Base-by-base conservation (phyloP, 2,797 vertebrate genomes). In the Limosa lapponica region DNA sequence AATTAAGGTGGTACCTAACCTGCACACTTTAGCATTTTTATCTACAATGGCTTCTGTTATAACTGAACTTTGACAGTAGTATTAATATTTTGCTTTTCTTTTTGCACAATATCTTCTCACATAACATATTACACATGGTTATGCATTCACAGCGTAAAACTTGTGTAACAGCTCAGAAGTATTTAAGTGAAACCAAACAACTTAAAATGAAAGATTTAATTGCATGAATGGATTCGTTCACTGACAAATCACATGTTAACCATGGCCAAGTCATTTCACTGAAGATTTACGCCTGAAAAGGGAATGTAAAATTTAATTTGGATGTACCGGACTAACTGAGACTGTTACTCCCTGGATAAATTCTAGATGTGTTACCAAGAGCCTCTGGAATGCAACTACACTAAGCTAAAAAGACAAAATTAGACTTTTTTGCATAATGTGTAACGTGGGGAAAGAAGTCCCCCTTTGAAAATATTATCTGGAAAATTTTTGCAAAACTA, bases 321-420 rank as follows among this genome's bases (percentile, higher is more conserved):
- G 8, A 32, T 39, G 8, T 74, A 51, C 27, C 3, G 12, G 17
- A 37, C n/a, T 67, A 34, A 20, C 3, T 2, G 0, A 59, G 12
- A 71, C 24, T 52, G 15, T 55, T 37, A 90, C 9, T 67, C 16
- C 22, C 24, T 64, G 46, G 11, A 39, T 32, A 88, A 85, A 85
- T 59, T 51, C 36, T 36, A n/a, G 23, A 36, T 44, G 11, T 3
- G 13, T 39, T 88, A n/a, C 32, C 51, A 82, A 52, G 10, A 82
- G 13, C 24, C 23, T 77, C 65, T 62, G 48, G 34, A 82, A 72
- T 55, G 17, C 10, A 64, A 8, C 13, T 54, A 30, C 12, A 46
- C 8, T 59, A 54, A 54, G 1, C 7, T 49, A 78, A 87, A 91
- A 48, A 27, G 51, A 16, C 18, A 64, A 51, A 54, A 58, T n/a